These are phyloP conservation scores for Porites lutea DNA, from an alignment of 64 coral and sea anemone genomes.

Conservation along the genomic window DNA sequence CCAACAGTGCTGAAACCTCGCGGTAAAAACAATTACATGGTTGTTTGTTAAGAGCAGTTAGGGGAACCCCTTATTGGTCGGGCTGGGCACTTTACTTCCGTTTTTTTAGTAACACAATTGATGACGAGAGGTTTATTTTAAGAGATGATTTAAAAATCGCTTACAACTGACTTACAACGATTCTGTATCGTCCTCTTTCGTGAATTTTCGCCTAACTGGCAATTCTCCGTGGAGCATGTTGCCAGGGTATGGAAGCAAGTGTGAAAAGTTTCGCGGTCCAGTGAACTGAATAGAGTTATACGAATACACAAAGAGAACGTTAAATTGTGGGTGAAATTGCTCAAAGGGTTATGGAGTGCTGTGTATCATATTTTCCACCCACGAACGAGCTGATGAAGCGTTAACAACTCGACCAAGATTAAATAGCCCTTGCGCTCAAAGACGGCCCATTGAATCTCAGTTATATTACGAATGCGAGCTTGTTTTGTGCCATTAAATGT, in stretches of 20 bases:
- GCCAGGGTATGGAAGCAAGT: not conserved
- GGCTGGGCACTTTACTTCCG: not conserved
- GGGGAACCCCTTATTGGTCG: not conserved
- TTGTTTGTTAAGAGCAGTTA: not conserved
- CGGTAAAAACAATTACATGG: not conserved
- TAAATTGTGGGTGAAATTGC: too few relatives aligned
- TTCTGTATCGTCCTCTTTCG: not conserved
- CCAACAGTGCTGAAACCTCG: not conserved
- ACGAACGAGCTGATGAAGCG: too few relatives aligned
- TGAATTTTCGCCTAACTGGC: not conserved
- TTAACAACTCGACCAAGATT: too few relatives aligned
- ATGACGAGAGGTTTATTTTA: constrained; percentile 9
- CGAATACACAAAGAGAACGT: too few relatives aligned
- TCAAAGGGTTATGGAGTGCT: too few relatives aligned
- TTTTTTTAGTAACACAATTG: not conserved
- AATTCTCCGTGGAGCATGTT: not conserved
- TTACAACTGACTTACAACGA: not conserved
- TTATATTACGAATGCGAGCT: too few relatives aligned
- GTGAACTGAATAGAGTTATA: too few relatives aligned
- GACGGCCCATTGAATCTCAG: too few relatives aligned
- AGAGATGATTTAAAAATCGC: not conserved
- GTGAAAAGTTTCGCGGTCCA: too few relatives aligned
- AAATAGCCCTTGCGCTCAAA: too few relatives aligned
- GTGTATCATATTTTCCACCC: too few relatives aligned
- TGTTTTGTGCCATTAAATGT: too few relatives aligned